Conservation (phyloP, 2,113 vertebrate species). For the Canis aureus region DNA sequence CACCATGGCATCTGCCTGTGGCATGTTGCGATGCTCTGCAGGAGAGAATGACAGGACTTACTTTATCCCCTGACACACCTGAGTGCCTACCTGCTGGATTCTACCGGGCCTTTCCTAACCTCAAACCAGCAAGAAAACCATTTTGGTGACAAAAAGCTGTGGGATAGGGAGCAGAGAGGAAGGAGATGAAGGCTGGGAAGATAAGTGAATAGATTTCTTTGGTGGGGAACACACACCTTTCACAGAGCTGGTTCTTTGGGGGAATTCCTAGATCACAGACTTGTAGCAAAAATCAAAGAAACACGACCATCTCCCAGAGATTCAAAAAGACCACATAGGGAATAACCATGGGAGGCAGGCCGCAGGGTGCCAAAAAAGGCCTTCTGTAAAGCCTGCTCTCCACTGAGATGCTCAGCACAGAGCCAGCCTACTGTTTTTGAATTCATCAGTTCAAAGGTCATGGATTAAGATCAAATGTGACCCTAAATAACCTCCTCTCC, state of each 20-base stretch:
- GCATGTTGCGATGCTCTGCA: conserved; percentile 98
- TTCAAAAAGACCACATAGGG: conserved; percentile 56
- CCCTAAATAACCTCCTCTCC: conserved; percentile 47
- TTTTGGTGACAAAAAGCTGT: conserved; percentile 30
- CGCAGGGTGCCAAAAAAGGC: conserved; percentile 33
- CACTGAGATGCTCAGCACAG: neutral
- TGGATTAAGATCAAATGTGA: conserved; percentile 39
- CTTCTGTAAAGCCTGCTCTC: conserved; percentile 58
- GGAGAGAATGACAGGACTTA: conserved; percentile 35
- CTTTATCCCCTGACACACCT: neutral
- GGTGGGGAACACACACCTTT: neutral
- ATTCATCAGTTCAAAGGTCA: conserved; percentile 64
- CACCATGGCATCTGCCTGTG: conserved; percentile 98
- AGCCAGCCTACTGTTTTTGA: conserved; percentile 1
- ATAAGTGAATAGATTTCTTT: neutral
- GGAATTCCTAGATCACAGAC: conserved; percentile 69
- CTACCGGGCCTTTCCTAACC: neutral
- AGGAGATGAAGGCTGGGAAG: neutral
- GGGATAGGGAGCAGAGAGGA: neutral
- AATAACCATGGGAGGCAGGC: neutral
- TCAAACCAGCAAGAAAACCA: conserved; percentile 8
- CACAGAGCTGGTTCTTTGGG: conserved; percentile 45
- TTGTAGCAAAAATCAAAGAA: conserved; percentile 74
- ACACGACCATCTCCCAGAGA: conserved; percentile 64
- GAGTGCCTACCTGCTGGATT: neutral